Evolutionary conservation across 1,140 invertebrate species (phyloP).

Genomic region (Ceratina australensis): DNA sequence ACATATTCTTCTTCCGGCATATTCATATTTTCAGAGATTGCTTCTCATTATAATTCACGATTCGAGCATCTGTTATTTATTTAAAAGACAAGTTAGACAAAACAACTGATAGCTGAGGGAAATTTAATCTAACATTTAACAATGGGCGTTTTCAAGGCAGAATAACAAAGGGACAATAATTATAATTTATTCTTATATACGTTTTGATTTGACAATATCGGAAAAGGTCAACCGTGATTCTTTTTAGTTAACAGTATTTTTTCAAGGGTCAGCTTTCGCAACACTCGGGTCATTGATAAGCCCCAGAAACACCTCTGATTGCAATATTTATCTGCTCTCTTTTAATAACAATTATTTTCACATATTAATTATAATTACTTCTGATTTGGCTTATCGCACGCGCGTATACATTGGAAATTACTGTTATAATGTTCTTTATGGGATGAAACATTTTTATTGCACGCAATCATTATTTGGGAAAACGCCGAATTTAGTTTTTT

Average conservation of each 20-base stretch:
- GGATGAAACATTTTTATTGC: no score
- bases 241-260: conserved; percentile 37
- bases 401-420: conserved; percentile 8
- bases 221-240: conserved; percentile 19
- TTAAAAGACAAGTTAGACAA: neutral
- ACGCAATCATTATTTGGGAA: no score
- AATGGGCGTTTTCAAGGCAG: neutral
- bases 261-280: conserved; percentile 55
- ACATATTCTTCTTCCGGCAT: conserved; percentile 74
- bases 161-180: neutral
- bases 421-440: neutral
- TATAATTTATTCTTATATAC: conserved; percentile 11
- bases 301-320: conserved; percentile 37
- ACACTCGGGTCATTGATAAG: conserved; percentile 54
- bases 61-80: conserved; percentile 8
- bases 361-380: conserved; percentile 49
- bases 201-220: conserved; percentile 28
- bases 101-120: no score
- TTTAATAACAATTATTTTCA: conserved; percentile 45
- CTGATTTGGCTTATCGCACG: conserved; percentile 23
- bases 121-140: neutral
- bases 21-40: conserved; percentile 51
- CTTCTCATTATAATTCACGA: conserved; percentile 15
- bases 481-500: no score
- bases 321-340: conserved; percentile 45